A percentile compares a stretch with the other conserved stretches of the same genome.
These are phyloP conservation scores for Axis porcinus DNA, from an alignment of 2,113 vertebrate genomes.

Conservation along the genomic window DNA sequence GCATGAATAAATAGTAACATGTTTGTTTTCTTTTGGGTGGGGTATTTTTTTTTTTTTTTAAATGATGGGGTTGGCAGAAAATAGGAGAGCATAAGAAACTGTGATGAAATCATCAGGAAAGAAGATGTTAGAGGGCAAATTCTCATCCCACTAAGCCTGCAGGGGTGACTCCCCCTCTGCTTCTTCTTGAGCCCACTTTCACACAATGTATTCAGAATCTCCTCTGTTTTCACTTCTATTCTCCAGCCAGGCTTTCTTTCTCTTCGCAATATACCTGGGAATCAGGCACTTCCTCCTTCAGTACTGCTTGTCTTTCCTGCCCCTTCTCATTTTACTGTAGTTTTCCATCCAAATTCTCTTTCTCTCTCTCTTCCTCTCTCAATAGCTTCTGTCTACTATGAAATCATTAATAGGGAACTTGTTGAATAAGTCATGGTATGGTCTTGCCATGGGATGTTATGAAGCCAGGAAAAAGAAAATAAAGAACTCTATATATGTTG, in stretches of 20 bases:
- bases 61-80: conserved; percentile 27
- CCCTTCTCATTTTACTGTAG: conserved; percentile 43
- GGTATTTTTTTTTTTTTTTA: background rate
- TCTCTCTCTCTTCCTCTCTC: background rate
- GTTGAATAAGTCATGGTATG: background rate
- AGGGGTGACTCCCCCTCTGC: background rate
- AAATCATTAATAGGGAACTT: background rate
- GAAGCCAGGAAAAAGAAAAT: background rate
- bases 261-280: background rate
- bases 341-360: conserved; percentile 9
- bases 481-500: background rate
- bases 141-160: background rate
- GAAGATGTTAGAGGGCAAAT: background rate
- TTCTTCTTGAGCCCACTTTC: background rate
- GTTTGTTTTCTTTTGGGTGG: conserved; percentile 48
- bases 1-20: conserved; percentile 57
- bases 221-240: background rate
- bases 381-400: background rate
- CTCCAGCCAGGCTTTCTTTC: background rate
- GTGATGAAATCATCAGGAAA: conserved; percentile 45
- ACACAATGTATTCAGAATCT: background rate
- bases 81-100: background rate
- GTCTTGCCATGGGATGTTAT: background rate
- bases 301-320: background rate
- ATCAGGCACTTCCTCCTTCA: conserved; percentile 21